Percentiles rank a stretch among this genome's conserved stretches.
These are phyloP conservation scores for Epirrhoe tristata DNA, from an alignment of 2,888 invertebrate species.

Conservation along the genomic window DNA sequence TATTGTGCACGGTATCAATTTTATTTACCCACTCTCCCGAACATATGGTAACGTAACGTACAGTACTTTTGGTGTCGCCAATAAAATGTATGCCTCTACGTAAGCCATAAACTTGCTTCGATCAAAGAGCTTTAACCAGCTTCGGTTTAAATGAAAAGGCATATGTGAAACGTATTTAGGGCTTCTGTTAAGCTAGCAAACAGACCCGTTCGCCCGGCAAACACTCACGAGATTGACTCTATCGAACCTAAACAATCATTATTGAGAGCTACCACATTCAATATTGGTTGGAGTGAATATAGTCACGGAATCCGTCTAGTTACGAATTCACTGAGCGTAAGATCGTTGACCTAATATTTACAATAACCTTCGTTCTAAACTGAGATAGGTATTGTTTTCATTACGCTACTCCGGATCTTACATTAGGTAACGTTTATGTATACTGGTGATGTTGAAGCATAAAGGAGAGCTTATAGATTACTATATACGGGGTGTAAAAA, in stretches of 20 bases:
- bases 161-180: neutral
- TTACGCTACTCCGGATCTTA: too few species aligned
- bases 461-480: too few species aligned
- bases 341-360: neutral
- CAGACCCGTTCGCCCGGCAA: slow-evolving; percentile 12
- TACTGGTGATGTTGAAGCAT: neutral
- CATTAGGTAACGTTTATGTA: neutral
- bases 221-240: slow-evolving; percentile 23
- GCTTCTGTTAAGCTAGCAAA: slow-evolving; percentile 20
- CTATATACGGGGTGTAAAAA: too few species aligned
- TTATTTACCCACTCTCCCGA: too few species aligned
- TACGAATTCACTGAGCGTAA: neutral
- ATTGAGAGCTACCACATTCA: slow-evolving; percentile 2
- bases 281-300: slow-evolving; percentile 2
- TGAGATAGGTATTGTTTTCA: neutral
- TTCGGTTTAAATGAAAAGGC: neutral
- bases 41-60: too few species aligned
- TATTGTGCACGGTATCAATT: too few species aligned
- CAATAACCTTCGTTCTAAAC: neutral
- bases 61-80: too few species aligned
- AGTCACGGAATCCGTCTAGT: neutral
- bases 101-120: too few species aligned
- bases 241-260: slow-evolving; percentile 14
- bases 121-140: too few species aligned
- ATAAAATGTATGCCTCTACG: too few species aligned